These are phyloP conservation scores for Tetragonisca angustula DNA, from an alignment of 2,888 invertebrate species.

Conservation along the genomic window DNA sequence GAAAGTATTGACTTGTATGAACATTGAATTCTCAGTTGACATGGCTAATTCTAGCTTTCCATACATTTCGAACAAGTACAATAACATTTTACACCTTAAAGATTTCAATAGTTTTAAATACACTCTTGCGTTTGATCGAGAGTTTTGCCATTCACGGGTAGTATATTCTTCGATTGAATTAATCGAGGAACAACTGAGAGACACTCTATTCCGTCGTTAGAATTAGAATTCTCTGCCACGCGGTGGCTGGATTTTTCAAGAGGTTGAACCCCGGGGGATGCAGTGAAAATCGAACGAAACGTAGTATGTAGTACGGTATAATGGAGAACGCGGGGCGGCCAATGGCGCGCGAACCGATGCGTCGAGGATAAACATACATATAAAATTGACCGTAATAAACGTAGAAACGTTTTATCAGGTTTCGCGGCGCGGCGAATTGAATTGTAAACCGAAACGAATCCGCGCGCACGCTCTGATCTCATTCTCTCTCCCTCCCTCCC, in stretches of 20 bases:
- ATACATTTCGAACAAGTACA: too few species aligned
- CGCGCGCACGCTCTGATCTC: not conserved
- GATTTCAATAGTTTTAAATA: too few species aligned
- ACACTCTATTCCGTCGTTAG: too few species aligned
- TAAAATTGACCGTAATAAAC: slow-evolving; percentile 55
- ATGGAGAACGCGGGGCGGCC: slow-evolving; percentile 16
- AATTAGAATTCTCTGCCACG: too few species aligned
- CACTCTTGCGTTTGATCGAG: too few species aligned
- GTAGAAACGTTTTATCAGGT: slow-evolving; percentile 40
- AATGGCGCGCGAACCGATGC: slow-evolving; percentile 36
- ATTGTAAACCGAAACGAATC: slow-evolving; percentile 62
- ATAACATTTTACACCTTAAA: too few species aligned
- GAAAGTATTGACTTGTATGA: too few species aligned
- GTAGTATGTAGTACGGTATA: slow-evolving; percentile 11
- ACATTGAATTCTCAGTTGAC: too few species aligned
- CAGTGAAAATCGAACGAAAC: slow-evolving; percentile 6
- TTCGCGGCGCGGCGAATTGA: slow-evolving; percentile 43
- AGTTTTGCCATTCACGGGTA: too few species aligned
- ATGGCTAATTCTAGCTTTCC: too few species aligned
- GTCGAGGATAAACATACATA: slow-evolving; percentile 44
- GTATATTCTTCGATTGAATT: too few species aligned
- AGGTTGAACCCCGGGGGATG: not conserved
- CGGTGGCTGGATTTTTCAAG: not conserved
- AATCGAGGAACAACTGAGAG: too few species aligned
- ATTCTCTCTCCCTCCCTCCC: not conserved